phyloP scores from a whole-genome alignment of 2,888 invertebrate species.

The Eumerus sabulonum region DNA sequence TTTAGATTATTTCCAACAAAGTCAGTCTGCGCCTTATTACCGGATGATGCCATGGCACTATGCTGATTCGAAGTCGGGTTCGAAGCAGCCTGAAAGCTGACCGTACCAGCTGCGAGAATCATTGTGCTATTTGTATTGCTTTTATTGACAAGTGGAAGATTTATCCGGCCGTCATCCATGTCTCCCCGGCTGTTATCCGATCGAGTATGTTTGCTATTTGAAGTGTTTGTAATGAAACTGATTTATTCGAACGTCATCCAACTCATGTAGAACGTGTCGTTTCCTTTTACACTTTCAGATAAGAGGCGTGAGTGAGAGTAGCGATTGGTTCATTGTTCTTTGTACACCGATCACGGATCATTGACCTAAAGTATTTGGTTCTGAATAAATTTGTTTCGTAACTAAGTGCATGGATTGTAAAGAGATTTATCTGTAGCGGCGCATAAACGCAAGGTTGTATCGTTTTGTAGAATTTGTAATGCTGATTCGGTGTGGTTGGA shows the following conservation, averaged over 20 bases:
- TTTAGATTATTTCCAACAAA: conserved; percentile 74
- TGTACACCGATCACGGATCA: conserved; percentile 18
- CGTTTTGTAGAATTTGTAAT: conserved; percentile 12
- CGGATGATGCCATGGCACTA: conserved; percentile 52
- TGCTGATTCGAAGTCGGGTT: conserved; percentile 58
- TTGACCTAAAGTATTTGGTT: conserved; percentile 11
- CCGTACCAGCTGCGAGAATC: conserved; percentile 71
- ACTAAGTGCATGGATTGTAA: no score
- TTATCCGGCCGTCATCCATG: conserved; percentile 74
- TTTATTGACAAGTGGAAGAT: conserved; percentile 73
- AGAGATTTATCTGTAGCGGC: background rate
- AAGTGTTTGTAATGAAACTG: background rate
- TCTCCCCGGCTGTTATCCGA: conserved; percentile 39
- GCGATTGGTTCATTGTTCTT: conserved; percentile 11
- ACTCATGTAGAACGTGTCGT: conserved; percentile 5
- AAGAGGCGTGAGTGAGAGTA: conserved; percentile 6
- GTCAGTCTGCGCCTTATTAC: conserved; percentile 68
- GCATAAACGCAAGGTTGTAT: no score
- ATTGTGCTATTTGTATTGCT: conserved; percentile 72
- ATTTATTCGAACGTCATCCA: background rate
- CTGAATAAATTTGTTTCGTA: conserved; percentile 23
- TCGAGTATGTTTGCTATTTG: background rate
- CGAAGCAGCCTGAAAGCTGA: conserved; percentile 52
- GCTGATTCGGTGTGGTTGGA: background rate
- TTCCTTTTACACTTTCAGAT: conserved; percentile 23